phyloP scores from a whole-genome alignment of 2,113 vertebrate genomes.

The Fregata magnificens region DNA sequence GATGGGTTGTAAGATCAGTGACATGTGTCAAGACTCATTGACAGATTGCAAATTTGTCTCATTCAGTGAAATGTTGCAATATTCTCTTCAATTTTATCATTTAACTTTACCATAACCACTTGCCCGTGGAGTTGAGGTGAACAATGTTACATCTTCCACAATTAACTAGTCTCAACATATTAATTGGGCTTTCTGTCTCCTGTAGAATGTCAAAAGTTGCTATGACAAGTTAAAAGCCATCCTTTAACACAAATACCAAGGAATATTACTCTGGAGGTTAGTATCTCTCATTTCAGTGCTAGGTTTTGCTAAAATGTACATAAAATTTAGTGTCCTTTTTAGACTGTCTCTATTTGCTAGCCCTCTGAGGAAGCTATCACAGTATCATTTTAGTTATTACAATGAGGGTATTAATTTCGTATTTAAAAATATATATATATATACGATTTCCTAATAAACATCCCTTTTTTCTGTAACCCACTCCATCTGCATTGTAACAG shows the following conservation, averaged over 20 bases:
- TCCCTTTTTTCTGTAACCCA: neutral
- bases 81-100: neutral
- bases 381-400: neutral
- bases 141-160: neutral
- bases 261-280: neutral
- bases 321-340: neutral
- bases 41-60: neutral
- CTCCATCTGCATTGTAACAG: neutral
- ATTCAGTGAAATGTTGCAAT: neutral
- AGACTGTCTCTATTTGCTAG: neutral
- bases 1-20: neutral
- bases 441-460: neutral
- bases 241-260: neutral
- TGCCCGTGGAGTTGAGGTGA: accelerated
- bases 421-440: neutral
- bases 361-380: neutral
- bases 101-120: neutral
- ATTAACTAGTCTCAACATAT: neutral
- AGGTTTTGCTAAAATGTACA: neutral
- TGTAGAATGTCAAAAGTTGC: neutral
- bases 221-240: neutral
- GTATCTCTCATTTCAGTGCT: neutral
- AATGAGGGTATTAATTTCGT: neutral
- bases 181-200: neutral
- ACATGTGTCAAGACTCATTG: neutral